Conservation (phyloP, 2,888 invertebrate genomes). For the Aspidiotus destructor region DNA sequence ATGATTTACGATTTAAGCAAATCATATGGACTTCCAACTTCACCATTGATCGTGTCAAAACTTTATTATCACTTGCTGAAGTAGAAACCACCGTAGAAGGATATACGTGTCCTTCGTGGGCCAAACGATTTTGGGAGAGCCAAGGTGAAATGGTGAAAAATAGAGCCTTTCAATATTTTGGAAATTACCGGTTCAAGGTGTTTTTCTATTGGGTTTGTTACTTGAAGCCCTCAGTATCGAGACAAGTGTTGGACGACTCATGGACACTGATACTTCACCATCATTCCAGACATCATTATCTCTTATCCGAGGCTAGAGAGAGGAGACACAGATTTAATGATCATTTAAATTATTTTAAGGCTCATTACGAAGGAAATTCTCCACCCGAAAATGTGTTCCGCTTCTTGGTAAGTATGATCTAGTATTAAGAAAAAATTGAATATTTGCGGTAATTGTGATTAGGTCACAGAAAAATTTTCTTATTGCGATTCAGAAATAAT, state of each 20-base stretch:
- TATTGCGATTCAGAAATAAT: too few species aligned
- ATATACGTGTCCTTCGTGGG: background rate
- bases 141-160: background rate
- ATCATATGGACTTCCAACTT: slow-evolving; percentile 1
- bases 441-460: too few species aligned
- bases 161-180: background rate
- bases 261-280: background rate
- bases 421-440: too few species aligned
- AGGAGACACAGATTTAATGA: background rate
- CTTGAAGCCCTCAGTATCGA: background rate
- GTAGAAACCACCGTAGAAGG: background rate
- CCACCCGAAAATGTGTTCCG: slow-evolving; percentile 5
- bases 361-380: background rate
- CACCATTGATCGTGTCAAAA: slow-evolving; percentile 8
- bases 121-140: background rate
- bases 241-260: background rate
- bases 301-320: background rate
- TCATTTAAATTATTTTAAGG: background rate
- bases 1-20: background rate
- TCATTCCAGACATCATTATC: background rate
- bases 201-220: slow-evolving; percentile 9
- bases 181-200: background rate
- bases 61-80: background rate
- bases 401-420: background rate
- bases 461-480: too few species aligned